phyloP scores from a whole-genome alignment of 1,140 invertebrate species.

The Aphidius ervi region DNA sequence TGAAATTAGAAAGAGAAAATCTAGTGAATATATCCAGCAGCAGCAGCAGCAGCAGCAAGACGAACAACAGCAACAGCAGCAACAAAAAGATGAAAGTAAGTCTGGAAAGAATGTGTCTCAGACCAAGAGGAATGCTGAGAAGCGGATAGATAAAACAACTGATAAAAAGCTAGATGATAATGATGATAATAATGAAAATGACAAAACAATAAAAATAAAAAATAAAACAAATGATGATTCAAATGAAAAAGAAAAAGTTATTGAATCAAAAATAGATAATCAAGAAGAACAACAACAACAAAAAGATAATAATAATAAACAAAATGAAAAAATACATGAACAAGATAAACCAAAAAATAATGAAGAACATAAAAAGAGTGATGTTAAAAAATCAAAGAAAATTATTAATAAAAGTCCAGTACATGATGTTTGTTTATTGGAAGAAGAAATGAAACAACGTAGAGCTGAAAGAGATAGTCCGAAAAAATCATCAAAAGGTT shows the following conservation, averaged over 20 bases:
- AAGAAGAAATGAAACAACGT: constrained; percentile 58
- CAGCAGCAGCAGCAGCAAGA: too few species aligned
- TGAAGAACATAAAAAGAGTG: constrained; percentile 38
- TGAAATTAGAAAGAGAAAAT: constrained; percentile 57
- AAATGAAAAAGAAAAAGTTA: constrained; percentile 27
- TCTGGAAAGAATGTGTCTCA: constrained; percentile 58
- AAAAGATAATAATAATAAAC: constrained; percentile 1
- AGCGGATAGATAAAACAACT: constrained; percentile 55
- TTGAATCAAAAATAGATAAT: constrained; percentile 37
- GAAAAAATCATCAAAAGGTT: constrained; percentile 50
- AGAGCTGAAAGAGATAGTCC: constrained; percentile 52
- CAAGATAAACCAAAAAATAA: constrained; percentile 35
- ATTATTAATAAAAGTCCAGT: constrained; percentile 35
- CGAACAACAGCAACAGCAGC: too few species aligned
- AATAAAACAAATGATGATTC: constrained; percentile 47
- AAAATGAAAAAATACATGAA: neutral
- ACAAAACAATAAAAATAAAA: constrained; percentile 15
- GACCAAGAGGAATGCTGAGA: constrained; percentile 65
- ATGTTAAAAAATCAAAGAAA: constrained; percentile 35
- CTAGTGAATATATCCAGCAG: constrained; percentile 45
- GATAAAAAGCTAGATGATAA: constrained; percentile 22
- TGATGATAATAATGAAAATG: constrained; percentile 7
- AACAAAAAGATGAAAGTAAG: constrained; percentile 50
- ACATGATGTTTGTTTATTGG: constrained; percentile 38
- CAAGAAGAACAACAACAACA: constrained; percentile 14